Base-by-base conservation (phyloP, 2,113 vertebrate species). In the Leucopsar rothschildi region DNA sequence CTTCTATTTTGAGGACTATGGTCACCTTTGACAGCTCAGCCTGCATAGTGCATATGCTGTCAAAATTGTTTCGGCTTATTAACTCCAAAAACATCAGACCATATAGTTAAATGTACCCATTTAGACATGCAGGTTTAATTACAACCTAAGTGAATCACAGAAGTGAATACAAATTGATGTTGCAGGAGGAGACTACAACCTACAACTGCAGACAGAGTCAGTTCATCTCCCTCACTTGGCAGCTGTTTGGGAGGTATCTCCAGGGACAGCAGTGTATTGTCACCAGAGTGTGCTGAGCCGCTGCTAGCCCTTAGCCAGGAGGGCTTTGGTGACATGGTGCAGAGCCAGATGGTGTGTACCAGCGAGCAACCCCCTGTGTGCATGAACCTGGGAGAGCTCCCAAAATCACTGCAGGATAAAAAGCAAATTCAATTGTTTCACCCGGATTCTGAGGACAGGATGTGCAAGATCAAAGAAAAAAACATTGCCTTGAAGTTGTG, bases 61-160 rank as follows among this genome's bases (percentile, higher is more conserved):
- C 14, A 8, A 75, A 77, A 71, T 27, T 12, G 24, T 81, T 94
- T 84, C 57, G 57, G 68, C 37, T 89, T 82, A 80, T 79, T 94
- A 56, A 57, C 60, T 85, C 44, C 66, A 53, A 88, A 85, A 88
- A 6, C 35, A n/a, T 79, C 33, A 87, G 60, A 66, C 76, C 5
- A 1, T 24, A 6, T 23, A 66, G 52, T 52, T 94, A 59, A 60
- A 90, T 75, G 78, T 37, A 9, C 21, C 76, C 35, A 6, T 89
- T 95, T 82, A 95, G 60, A 33, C 44, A 52, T 78, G 27, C 37
- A 11, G 6, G 70, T 93, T 96, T 94, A 91, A 82, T 94, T 93
- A 63, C 13, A 84, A 18, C 24, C n/a, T 60, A 87, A 59, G 64
- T 92, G 8, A 5, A 12, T 86, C 95, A 78, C 61, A 70, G 64